A percentile compares a stretch with the other conserved stretches of the same genome.
Evolutionary conservation across 2,113 vertebrate species (phyloP).

Genomic region (Pagrus major): DNA sequence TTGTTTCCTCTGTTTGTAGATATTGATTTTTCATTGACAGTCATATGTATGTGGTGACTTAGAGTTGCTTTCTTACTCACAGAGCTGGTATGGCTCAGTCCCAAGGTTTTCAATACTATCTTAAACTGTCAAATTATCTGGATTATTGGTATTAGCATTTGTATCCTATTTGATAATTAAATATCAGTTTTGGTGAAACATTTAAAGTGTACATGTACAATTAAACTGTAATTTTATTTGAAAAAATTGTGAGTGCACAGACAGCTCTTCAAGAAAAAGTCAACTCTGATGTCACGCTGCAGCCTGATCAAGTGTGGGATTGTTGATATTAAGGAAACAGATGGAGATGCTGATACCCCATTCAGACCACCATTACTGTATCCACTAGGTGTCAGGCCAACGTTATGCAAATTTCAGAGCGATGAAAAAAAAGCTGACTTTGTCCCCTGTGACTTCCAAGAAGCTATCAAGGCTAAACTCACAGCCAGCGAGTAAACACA

Average conservation of each 20-base stretch:
- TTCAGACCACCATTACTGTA: conserved; percentile 25
- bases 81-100: neutral
- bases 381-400: conserved; percentile 82
- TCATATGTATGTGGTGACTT: neutral
- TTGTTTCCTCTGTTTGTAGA: neutral
- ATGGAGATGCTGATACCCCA: neutral
- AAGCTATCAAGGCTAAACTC: conserved; percentile 28
- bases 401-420: conserved; percentile 61
- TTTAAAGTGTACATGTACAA: neutral
- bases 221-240: neutral
- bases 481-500: conserved; percentile 20
- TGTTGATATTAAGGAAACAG: conserved; percentile 2
- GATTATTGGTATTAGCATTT: neutral
- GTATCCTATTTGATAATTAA: neutral
- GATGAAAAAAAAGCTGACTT: conserved; percentile 22
- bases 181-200: neutral
- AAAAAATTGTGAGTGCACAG: neutral
- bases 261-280: neutral
- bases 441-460: conserved; percentile 37
- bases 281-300: neutral
- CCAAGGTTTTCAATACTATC: neutral
- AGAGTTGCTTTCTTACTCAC: neutral
- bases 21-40: neutral
- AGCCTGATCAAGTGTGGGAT: neutral
- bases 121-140: neutral